These are phyloP conservation scores for Aspidapion aeneum DNA, from an alignment of 2,888 invertebrate genomes.

Conservation along the genomic window DNA sequence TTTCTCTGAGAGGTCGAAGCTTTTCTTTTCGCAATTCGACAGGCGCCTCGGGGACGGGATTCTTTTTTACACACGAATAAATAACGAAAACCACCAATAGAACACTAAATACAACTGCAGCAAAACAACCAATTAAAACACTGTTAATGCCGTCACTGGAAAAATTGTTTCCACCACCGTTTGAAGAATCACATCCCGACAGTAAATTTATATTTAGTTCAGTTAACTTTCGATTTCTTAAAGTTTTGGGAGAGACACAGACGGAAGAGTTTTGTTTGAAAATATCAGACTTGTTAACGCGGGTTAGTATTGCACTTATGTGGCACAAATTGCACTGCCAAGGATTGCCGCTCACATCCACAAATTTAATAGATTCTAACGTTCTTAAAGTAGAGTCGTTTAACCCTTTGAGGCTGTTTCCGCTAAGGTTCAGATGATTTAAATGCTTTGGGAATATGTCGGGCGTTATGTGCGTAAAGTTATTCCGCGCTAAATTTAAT, in stretches of 20 bases:
- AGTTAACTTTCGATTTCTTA: conserved; percentile 50
- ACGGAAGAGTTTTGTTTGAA: conserved; percentile 50
- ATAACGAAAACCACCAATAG: conserved; percentile 50
- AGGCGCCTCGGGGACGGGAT: conserved; percentile 38
- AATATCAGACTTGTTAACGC: conserved; percentile 54
- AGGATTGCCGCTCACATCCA: conserved; percentile 59
- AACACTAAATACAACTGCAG: conserved; percentile 50
- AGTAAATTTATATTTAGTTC: conserved; percentile 45
- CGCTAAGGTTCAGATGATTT: conserved; percentile 67
- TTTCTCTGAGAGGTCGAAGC: conserved; percentile 31
- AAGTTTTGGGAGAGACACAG: conserved; percentile 57
- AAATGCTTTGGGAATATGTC: conserved; percentile 57
- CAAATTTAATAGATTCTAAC: conserved; percentile 55
- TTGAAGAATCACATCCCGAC: conserved; percentile 49
- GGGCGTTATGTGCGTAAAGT: conserved; percentile 56
- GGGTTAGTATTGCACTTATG: conserved; percentile 55
- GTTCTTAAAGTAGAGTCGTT: conserved; percentile 56
- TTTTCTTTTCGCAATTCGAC: conserved; percentile 35
- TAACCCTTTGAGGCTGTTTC: conserved; percentile 65
- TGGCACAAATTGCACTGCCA: conserved; percentile 69
- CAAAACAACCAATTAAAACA: conserved; percentile 51
- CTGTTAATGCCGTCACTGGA: conserved; percentile 47
- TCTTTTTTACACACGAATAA: conserved; percentile 66
- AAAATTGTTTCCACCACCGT: conserved; percentile 47
- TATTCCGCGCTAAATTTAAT: conserved; percentile 72